A percentile compares a stretch with the other conserved stretches of the same genome.
Conservation (phyloP, 2,113 vertebrate genomes). For the Panthera uncia region DNA sequence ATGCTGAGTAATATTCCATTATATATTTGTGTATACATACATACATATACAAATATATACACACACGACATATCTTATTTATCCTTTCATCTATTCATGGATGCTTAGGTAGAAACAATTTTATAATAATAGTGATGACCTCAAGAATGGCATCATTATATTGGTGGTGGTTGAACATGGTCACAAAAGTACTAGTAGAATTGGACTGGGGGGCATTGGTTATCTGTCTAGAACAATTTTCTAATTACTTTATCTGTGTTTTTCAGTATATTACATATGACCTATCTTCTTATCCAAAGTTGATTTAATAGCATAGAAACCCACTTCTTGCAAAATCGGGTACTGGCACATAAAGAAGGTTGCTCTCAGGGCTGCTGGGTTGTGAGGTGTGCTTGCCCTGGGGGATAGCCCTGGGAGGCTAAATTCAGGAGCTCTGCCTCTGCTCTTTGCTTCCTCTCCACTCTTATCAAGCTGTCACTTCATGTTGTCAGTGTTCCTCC, state of each 20-base stretch:
- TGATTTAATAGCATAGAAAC: not conserved
- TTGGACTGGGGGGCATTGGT: not conserved
- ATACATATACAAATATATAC: not conserved
- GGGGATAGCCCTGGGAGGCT: accelerated
- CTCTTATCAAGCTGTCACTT: not conserved
- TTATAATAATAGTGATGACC: not conserved
- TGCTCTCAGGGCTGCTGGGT: not conserved
- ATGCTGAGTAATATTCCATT: not conserved
- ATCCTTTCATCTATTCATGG: not conserved
- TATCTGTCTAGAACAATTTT: not conserved
- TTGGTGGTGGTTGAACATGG: not conserved
- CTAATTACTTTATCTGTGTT: not conserved
- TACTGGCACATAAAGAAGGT: not conserved
- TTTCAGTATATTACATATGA: not conserved
- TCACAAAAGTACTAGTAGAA: not conserved
- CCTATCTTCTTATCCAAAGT: not conserved
- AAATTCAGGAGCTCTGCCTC: not conserved
- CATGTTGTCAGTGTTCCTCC: not conserved
- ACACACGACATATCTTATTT: not conserved
- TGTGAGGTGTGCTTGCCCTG: not conserved
- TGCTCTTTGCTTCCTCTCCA: not conserved
- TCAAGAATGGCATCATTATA: not conserved
- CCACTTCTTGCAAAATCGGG: not conserved
- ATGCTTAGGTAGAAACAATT: not conserved
- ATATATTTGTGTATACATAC: not conserved